These are phyloP conservation scores for Poicephalus meyeri DNA, from an alignment of 2,113 vertebrate genomes.

Conservation along the genomic window DNA sequence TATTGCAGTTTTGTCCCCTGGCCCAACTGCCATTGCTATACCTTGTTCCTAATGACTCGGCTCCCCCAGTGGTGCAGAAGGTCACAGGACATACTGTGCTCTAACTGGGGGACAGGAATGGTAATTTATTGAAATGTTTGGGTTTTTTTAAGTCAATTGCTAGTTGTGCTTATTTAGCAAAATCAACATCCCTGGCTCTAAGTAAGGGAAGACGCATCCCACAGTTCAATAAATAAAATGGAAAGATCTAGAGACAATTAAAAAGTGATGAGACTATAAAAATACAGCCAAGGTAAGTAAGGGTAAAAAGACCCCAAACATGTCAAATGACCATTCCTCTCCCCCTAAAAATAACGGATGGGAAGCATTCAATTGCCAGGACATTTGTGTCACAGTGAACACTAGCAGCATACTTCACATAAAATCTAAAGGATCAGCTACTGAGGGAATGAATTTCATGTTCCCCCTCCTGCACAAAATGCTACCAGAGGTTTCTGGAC, in stretches of 20 bases:
- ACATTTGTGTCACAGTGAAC: background rate
- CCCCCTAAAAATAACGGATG: background rate
- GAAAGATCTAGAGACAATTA: background rate
- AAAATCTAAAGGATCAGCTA: background rate
- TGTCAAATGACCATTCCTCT: background rate
- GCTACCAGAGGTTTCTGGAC: background rate
- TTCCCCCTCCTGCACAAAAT: background rate
- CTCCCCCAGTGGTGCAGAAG: background rate
- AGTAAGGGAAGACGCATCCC: background rate
- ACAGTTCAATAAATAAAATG: background rate
- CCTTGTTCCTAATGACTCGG: background rate
- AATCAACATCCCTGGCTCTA: background rate
- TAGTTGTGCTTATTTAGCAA: background rate
- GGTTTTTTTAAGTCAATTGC: background rate
- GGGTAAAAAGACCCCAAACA: background rate
- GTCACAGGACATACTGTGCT: background rate
- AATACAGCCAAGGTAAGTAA: background rate
- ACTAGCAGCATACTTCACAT: background rate
- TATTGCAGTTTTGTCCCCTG: background rate
- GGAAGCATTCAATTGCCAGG: background rate
- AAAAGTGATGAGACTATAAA: slow-evolving; percentile 1
- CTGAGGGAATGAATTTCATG: background rate
- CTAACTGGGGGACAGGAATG: background rate
- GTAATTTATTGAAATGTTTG: background rate
- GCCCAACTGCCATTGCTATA: background rate